Base-by-base conservation (phyloP, 2,888 invertebrate genomes). In the Philhelius pedissequus region DNA sequence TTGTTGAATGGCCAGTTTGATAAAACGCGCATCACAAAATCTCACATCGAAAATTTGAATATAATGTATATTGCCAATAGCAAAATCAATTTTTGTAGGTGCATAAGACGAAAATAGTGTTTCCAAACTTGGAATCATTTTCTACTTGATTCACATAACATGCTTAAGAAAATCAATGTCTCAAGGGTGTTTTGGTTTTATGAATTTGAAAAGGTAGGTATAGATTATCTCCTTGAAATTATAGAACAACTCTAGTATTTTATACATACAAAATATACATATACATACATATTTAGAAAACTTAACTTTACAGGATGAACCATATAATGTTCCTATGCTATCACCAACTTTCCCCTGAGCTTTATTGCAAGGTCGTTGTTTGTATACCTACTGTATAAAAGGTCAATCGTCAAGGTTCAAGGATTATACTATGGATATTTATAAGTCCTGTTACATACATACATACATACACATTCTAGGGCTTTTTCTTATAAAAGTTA, bases 101-200 rank as follows among this genome's bases (percentile, higher is more conserved):
- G 5, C 9, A 30, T 38, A 35, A 43, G 40, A 11, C 6, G 40
- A 60, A 15, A 18, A 3, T 1, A 25, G 8, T 22, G 15, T 40
- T 30, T 11, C 54, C 18, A 43, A 62, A 32, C 58, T 13, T 25
- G 43, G 25, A 52, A 27, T 62, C 7, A 13, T 22, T 52, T 25
- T 35, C 35, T 9, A 54, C 50, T 25, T 22, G 54, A 48, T 30
- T 4, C 66, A 64, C 7, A 22, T 2, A 35, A 64, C 11, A 40
- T 58, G 30, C 40, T 20, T 40, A 58, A 78, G 78, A 78, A 78
- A 78, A 78, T 78, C 78, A 78, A 78, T 78, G 52, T 54, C 58
- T 73, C 56, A 73, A 69, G 73, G 73, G 38, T 45, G 43, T 69
- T 52, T 74, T 25, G 27, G 9, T 18, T 22, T 2, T 22, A 30